Percentiles rank a stretch among this genome's conserved stretches.
phyloP scores from a whole-genome alignment of 2,113 vertebrate species.

The Lophura nycthemera region DNA sequence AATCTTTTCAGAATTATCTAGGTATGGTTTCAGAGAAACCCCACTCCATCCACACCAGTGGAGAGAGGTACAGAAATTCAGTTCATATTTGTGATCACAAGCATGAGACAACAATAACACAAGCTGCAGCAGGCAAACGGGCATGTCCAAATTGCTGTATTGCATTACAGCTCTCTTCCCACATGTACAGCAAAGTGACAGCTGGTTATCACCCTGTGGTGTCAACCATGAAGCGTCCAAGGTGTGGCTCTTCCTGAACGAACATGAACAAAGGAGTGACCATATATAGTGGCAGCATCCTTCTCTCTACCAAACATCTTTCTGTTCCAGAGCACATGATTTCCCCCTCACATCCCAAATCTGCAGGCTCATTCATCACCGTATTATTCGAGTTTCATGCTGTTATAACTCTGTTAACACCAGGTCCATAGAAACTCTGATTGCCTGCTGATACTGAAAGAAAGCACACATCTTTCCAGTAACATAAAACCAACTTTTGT shows the following conservation, averaged over 20 bases:
- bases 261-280: conserved; percentile 5
- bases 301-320: not conserved
- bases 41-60: not conserved
- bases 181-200: not conserved
- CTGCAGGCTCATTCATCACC: conserved; percentile 2
- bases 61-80: conserved; percentile 6
- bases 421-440: conserved; percentile 3
- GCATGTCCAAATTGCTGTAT: not conserved
- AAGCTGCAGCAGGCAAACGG: not conserved
- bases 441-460: not conserved
- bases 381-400: not conserved
- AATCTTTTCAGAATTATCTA: not conserved
- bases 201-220: not conserved
- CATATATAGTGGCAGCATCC: conserved; percentile 19
- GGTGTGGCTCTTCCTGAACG: conserved; percentile 38
- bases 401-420: conserved; percentile 58
- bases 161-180: not conserved
- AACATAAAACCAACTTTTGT: conserved; percentile 10
- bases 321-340: conserved; percentile 16
- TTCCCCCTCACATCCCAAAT: not conserved
- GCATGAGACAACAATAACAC: not conserved
- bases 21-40: not conserved
- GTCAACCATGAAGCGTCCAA: not conserved
- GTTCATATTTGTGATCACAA: not conserved
- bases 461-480: conserved; percentile 36